A percentile compares a stretch with the other conserved stretches of the same genome.
These are phyloP conservation scores for Drosophila algonquin DNA, from an alignment of 2,888 invertebrate genomes.

Conservation along the genomic window DNA sequence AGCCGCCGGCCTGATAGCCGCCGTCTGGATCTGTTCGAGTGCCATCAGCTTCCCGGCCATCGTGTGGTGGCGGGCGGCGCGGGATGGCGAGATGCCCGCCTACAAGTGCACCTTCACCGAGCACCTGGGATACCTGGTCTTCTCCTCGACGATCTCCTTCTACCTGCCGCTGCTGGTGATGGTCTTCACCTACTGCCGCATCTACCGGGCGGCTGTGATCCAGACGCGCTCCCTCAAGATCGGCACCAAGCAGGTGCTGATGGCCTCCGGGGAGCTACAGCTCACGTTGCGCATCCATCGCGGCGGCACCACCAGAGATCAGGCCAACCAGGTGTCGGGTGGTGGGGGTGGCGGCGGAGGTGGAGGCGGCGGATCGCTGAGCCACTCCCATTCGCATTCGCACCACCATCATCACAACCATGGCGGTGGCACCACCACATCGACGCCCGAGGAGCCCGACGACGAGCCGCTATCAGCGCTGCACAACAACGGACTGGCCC, in stretches of 20 bases:
- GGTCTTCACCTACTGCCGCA: constrained; percentile 98
- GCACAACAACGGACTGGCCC: constrained; percentile 90
- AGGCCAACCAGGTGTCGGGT: constrained; percentile 66
- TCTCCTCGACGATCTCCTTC: constrained; percentile 98
- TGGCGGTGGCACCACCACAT: constrained; percentile 84
- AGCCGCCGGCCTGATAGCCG: constrained; percentile 94
- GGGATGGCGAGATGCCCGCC: constrained; percentile 91
- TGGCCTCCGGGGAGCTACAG: constrained; percentile 93
- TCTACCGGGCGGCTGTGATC: constrained; percentile 96
- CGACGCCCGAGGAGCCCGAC: constrained; percentile 87
- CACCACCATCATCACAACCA: constrained; percentile 82
- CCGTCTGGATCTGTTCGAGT: constrained; percentile 98
- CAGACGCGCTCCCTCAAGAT: constrained; percentile 95
- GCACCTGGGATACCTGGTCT: constrained; percentile 97
- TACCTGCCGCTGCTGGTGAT: constrained; percentile 98
- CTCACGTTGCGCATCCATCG: constrained; percentile 96
- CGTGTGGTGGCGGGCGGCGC: constrained; percentile 96
- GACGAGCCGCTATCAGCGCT: constrained; percentile 90
- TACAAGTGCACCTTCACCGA: constrained; percentile 98
- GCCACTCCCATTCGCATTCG: constrained; percentile 81
- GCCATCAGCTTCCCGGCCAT: constrained; percentile 99
- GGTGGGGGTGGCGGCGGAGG: constrained; percentile 82
- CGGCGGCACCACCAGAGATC: constrained; percentile 91
- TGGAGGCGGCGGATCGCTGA: constrained; percentile 80
- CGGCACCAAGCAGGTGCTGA: constrained; percentile 95